phyloP scores from a whole-genome alignment of 2,888 invertebrate genomes.

The Andrena chrysosceles region DNA sequence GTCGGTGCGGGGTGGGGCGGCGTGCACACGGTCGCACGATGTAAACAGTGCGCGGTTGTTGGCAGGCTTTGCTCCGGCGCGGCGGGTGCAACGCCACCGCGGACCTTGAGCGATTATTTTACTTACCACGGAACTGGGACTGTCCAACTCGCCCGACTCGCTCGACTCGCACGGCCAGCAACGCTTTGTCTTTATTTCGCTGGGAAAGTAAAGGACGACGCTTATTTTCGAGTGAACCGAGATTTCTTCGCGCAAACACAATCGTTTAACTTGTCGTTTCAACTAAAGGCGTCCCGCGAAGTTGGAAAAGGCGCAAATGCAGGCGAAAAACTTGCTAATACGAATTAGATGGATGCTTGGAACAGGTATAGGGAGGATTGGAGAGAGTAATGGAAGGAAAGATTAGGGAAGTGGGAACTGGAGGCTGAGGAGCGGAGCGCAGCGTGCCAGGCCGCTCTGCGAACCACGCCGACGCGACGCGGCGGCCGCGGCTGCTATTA shows the following conservation, averaged over 20 bases:
- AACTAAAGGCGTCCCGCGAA: too few relatives aligned
- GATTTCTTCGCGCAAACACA: too few relatives aligned
- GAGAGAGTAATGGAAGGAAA: neutral
- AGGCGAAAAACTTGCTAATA: too few relatives aligned
- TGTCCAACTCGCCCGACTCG: constrained; percentile 20
- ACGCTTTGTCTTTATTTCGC: neutral
- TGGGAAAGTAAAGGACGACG: too few relatives aligned
- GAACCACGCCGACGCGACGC: constrained; percentile 14
- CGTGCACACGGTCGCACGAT: constrained; percentile 67
- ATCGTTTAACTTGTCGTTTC: too few relatives aligned
- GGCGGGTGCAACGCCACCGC: constrained; percentile 84
- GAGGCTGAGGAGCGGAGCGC: neutral
- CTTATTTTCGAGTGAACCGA: too few relatives aligned
- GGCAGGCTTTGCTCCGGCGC: constrained; percentile 77
- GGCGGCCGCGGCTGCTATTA: constrained; percentile 73
- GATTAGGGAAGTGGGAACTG: neutral
- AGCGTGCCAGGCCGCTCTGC: constrained; percentile 59
- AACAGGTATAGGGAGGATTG: too few relatives aligned
- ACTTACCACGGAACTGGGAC: constrained; percentile 76
- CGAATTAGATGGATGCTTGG: too few relatives aligned
- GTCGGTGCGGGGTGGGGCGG: too few relatives aligned
- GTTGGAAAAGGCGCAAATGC: too few relatives aligned
- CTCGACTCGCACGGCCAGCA: neutral
- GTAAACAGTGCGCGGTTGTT: constrained; percentile 82
- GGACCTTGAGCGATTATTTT: constrained; percentile 85